Evolutionary conservation across 1,140 invertebrate species (phyloP).

Genomic region (Drosophila simulans): DNA sequence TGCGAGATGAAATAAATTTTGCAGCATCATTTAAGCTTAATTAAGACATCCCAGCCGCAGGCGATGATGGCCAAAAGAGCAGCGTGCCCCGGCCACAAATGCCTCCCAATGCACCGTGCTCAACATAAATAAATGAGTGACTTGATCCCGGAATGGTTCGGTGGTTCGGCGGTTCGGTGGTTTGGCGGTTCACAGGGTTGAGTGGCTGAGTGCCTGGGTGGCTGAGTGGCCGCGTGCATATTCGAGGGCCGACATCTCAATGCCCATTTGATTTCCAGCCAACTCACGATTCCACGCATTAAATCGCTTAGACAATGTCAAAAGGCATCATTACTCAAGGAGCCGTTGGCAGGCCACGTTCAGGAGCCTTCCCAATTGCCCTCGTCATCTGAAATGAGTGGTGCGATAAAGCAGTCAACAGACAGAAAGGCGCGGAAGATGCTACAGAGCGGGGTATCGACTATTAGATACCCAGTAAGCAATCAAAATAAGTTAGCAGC

Average conservation of each 20-base stretch:
- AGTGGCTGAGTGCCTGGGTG: slow-evolving; percentile 22
- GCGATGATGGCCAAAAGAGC: slow-evolving; percentile 46
- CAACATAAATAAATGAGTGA: slow-evolving; percentile 79
- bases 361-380: slow-evolving; percentile 29
- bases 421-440: background rate
- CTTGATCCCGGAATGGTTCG: slow-evolving; percentile 46
- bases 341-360: slow-evolving; percentile 37
- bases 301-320: slow-evolving; percentile 82
- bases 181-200: slow-evolving; percentile 5
- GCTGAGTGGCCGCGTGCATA: slow-evolving; percentile 53
- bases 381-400: slow-evolving; percentile 54
- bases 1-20: slow-evolving; percentile 83
- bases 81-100: slow-evolving; percentile 50
- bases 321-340: slow-evolving; percentile 77
- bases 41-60: slow-evolving; percentile 74
- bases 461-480: background rate
- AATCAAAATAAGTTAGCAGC: too few relatives aligned
- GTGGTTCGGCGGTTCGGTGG: background rate
- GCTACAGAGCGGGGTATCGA: background rate
- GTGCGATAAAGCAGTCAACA: slow-evolving; percentile 27
- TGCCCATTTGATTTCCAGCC: slow-evolving; percentile 71
- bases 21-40: slow-evolving; percentile 83
- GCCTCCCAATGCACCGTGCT: slow-evolving; percentile 59
- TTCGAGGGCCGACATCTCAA: slow-evolving; percentile 43
- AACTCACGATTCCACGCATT: slow-evolving; percentile 78